Conservation (phyloP, 2,797 vertebrate species). For the Propithecus deckenii region DNA sequence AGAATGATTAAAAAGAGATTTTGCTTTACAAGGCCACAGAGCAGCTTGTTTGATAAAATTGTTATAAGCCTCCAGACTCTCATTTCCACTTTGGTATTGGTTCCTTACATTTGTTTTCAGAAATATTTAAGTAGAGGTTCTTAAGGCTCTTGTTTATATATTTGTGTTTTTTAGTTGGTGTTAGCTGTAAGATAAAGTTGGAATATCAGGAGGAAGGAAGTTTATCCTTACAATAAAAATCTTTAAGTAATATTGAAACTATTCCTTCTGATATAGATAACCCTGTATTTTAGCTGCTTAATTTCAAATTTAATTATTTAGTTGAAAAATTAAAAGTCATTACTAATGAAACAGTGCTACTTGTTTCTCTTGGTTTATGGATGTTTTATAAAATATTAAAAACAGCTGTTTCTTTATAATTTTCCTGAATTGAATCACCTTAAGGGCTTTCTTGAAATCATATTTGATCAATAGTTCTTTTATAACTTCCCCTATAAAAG, state of each 20-base stretch:
- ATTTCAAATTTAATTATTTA: conserved; percentile 47
- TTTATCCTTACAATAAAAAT: conserved; percentile 24
- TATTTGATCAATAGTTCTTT: conserved; percentile 44
- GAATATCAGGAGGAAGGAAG: neutral
- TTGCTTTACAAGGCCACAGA: conserved; percentile 55
- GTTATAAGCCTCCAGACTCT: conserved; percentile 49
- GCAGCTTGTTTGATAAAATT: conserved; percentile 63
- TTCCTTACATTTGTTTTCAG: neutral
- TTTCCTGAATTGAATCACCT: conserved; percentile 10
- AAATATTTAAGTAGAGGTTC: conserved; percentile 45
- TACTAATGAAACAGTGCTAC: neutral
- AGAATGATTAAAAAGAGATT: conserved; percentile 76
- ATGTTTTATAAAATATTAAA: conserved; percentile 44
- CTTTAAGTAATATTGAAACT: neutral
- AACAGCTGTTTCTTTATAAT: conserved; percentile 6
- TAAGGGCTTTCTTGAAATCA: neutral
- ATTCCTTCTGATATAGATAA: neutral
- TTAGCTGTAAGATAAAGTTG: conserved; percentile 9
- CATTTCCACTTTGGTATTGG: conserved; percentile 16
- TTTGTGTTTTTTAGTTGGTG: neutral
- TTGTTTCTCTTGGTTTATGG: conserved; percentile 46
- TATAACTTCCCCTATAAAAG: conserved; percentile 4
- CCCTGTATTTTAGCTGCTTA: conserved; percentile 9
- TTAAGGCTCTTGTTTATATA: neutral
- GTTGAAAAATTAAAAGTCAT: conserved; percentile 45